Percentiles rank a stretch among this genome's conserved stretches.
Conservation (phyloP, 2,113 vertebrate genomes). For the Chrysemys picta region DNA sequence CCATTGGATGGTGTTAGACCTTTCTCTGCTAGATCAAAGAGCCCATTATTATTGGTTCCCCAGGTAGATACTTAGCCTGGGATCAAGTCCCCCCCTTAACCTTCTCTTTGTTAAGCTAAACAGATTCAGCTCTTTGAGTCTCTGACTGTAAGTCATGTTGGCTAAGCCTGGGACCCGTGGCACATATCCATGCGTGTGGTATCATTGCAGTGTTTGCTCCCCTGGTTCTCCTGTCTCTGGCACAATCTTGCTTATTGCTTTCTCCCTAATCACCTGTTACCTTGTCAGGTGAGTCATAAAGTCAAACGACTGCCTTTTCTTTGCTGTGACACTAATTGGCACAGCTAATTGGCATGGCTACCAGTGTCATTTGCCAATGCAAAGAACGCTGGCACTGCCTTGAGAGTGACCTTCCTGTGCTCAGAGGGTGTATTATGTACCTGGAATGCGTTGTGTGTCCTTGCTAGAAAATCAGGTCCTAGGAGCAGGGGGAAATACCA, state of each 20-base stretch:
- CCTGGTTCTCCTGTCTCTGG: too few species aligned
- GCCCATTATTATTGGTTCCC: not conserved
- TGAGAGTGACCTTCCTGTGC: slow-evolving; percentile 40
- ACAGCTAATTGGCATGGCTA: not conserved
- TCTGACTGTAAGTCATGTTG: not conserved
- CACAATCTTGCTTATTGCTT: not conserved
- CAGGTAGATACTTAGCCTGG: not conserved
- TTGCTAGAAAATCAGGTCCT: slow-evolving; percentile 21
- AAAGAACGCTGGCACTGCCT: not conserved
- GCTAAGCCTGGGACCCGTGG: not conserved
- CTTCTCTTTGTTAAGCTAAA: not conserved
- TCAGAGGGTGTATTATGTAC: slow-evolving; percentile 20
- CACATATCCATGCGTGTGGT: too few species aligned
- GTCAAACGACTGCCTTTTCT: not conserved
- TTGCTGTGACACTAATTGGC: not conserved
- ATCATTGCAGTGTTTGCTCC: too few species aligned
- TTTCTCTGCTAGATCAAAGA: not conserved
- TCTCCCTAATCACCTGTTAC: fast-evolving
- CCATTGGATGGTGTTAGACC: not conserved
- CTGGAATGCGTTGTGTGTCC: not conserved
- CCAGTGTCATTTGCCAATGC: not conserved
- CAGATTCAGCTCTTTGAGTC: too few species aligned
- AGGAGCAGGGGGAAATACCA: not conserved
- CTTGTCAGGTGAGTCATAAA: not conserved
- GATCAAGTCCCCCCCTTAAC: not conserved